Conservation (phyloP, 2,113 vertebrate species). For the Rhea americana region DNA sequence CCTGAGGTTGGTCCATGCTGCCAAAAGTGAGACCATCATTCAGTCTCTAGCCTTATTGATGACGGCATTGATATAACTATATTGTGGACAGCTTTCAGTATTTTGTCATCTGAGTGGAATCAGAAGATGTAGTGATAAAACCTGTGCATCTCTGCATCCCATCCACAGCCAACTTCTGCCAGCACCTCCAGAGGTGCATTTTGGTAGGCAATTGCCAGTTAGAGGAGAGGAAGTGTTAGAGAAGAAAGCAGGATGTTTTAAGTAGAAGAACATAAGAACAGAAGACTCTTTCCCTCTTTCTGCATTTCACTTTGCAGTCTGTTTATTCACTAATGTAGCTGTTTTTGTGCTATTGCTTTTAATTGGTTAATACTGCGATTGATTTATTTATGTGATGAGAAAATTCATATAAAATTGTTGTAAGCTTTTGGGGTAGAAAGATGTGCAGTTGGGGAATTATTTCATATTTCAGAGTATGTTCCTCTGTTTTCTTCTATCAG, state of each 20-base stretch:
- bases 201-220: neutral
- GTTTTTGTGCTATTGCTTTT: neutral
- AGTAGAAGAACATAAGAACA: neutral
- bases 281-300: neutral
- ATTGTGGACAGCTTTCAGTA: neutral
- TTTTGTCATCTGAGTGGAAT: neutral
- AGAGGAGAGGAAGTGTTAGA: neutral
- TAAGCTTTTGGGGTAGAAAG: neutral
- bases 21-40: neutral
- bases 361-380: neutral
- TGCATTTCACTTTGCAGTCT: neutral
- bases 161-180: neutral
- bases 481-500: neutral
- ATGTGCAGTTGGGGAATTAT: neutral
- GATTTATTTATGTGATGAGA: neutral
- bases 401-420: neutral
- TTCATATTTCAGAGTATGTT: neutral
- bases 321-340: neutral
- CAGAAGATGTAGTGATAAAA: conserved; percentile 11
- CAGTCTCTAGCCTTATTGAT: neutral
- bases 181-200: neutral
- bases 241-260: neutral
- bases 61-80: neutral
- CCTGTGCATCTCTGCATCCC: neutral
- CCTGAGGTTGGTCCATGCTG: neutral